phyloP scores from a whole-genome alignment of 2,888 invertebrate genomes.

The Alitta virens region DNA sequence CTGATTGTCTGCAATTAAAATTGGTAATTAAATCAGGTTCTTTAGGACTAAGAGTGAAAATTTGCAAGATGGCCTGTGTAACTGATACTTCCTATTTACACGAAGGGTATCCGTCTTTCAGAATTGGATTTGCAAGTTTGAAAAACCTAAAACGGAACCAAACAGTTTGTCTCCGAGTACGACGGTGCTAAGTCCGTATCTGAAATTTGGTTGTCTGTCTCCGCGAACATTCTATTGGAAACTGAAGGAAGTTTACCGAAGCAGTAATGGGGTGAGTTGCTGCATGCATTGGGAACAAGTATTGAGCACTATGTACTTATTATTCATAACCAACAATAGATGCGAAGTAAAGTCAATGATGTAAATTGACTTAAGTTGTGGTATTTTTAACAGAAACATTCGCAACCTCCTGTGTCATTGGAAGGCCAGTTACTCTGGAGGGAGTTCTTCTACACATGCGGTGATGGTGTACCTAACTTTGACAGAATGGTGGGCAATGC shows the following conservation, averaged over 20 bases:
- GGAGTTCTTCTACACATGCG: slow-evolving; percentile 86
- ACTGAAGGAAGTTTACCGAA: slow-evolving; percentile 66
- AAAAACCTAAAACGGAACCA: slow-evolving; percentile 83
- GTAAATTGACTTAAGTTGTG: slow-evolving; percentile 32
- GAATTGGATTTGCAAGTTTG: slow-evolving; percentile 84
- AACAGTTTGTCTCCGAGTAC: slow-evolving; percentile 78
- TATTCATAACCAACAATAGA: too few species aligned
- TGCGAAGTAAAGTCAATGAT: too few species aligned
- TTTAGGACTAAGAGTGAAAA: too few species aligned
- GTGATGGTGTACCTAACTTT: slow-evolving; percentile 81
- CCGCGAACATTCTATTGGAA: slow-evolving; percentile 79
- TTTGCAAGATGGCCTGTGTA: too few species aligned
- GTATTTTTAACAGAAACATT: slow-evolving; percentile 63
- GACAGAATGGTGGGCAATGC: slow-evolving; percentile 84
- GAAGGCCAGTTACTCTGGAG: slow-evolving; percentile 86
- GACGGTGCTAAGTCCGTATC: slow-evolving; percentile 80
- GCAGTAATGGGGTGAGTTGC: slow-evolving; percentile 50
- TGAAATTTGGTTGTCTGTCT: slow-evolving; percentile 82
- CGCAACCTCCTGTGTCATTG: slow-evolving; percentile 73
- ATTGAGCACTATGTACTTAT: too few species aligned
- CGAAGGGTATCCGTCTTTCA: too few species aligned
- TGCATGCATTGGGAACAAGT: too few species aligned
- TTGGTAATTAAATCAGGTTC: too few species aligned
- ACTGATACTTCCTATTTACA: too few species aligned
- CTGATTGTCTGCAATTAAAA: too few species aligned